phyloP scores from a whole-genome alignment of 2,888 invertebrate genomes.

The Melinopterus prodromus region DNA sequence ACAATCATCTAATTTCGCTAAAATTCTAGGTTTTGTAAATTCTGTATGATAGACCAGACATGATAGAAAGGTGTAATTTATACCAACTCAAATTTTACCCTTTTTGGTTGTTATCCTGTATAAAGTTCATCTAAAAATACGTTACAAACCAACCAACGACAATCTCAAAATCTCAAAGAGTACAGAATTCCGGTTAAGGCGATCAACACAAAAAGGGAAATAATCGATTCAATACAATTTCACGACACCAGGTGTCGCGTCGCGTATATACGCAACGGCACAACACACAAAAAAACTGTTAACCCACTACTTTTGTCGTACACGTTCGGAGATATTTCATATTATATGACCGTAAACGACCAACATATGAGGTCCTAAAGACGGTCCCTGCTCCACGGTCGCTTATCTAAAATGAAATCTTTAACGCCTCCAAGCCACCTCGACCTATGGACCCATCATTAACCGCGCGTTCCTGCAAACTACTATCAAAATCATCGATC shows the following conservation, averaged over 20 bases:
- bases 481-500: not conserved
- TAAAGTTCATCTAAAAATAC: not conserved
- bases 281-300: not conserved
- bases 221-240: conserved; percentile 4
- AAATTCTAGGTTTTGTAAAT: no score
- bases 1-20: no score
- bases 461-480: not conserved
- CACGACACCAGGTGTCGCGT: not conserved
- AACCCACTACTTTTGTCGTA: not conserved
- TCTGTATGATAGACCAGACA: no score
- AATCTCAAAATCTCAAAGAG: not conserved
- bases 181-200: not conserved
- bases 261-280: not conserved
- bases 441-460: not conserved
- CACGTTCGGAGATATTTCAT: not conserved
- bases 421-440: not conserved
- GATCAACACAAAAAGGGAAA: not conserved
- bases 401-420: not conserved
- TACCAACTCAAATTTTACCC: no score
- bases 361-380: not conserved
- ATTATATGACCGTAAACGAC: not conserved
- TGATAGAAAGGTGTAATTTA: no score
- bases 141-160: not conserved
- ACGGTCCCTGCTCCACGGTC: not conserved
- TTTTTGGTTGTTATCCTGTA: no score